Evolutionary conservation across 2,113 vertebrate species (phyloP), one percentile per base, ranked within the genome.

Genomic region (Coturnix japonica): DNA sequence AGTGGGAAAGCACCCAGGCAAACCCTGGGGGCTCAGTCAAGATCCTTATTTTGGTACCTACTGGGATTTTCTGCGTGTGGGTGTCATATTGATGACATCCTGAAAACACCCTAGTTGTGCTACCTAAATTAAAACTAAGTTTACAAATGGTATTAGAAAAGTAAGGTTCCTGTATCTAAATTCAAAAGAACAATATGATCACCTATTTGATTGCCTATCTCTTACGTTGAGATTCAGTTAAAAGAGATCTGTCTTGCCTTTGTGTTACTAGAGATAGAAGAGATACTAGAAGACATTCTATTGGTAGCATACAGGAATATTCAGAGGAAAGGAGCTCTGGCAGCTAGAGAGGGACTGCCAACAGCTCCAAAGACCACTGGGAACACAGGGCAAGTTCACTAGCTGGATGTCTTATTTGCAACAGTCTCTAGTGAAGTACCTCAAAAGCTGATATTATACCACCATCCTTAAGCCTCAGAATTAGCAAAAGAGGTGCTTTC

Each of bases 1-100:
- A 63, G 85, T 85, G 69, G 81, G 79, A 93, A 95, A 91, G 71
- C 60, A 89, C 73, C 28, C 89, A 88, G 78, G 41, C 44, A 90
- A 84, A 87, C 77, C 92, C 84, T 78, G 82, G 91, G 79, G 49
- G 54, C 67, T 73, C 60, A 0, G 13, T 53, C 0, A 10, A 85
- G 56, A 56, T 41, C 73, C 81, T 44, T 70, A 67, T 82, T 80
- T 66, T 83, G 89, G 84, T 60, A 87, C 47, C 26, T 47, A 26
- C 43, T 26, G 39, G 56, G 72, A 66, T 51, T 87, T 70, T 77
- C 37, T 63, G 60, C n/a, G 56, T 0, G 1, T 3, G 13, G 13
- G 26, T 87, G 33, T 76, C 91, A 89, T 69, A 91, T 46, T 59
- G 41, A 39, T 3, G 67, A 85, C 56, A 82, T 59, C 2, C 65